These are phyloP conservation scores for Leptodactylus fallax DNA, from an alignment of 2,797 vertebrate species.

Conservation along the genomic window DNA sequence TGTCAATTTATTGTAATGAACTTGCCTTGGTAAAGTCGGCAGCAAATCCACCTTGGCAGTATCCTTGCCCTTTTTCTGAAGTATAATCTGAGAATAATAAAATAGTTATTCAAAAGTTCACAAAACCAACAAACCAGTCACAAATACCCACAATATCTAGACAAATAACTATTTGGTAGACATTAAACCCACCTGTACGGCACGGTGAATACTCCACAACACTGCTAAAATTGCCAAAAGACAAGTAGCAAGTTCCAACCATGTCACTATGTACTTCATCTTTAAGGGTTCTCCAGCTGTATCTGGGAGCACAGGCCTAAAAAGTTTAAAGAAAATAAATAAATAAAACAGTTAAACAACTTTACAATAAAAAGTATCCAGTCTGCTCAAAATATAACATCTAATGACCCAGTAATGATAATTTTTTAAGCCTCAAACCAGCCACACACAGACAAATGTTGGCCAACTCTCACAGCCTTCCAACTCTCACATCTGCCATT, in stretches of 20 bases:
- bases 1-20: background rate
- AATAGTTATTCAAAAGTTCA: background rate
- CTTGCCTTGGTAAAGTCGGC: slow-evolving; percentile 91
- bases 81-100: slow-evolving; percentile 76
- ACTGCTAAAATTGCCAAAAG: slow-evolving; percentile 85
- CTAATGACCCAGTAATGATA: too few species aligned
- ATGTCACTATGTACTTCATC: slow-evolving; percentile 76
- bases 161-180: background rate
- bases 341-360: too few species aligned
- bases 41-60: slow-evolving; percentile 94
- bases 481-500: too few species aligned
- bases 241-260: slow-evolving; percentile 92
- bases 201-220: slow-evolving; percentile 93
- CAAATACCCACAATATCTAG: background rate
- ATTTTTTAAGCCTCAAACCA: too few species aligned
- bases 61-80: slow-evolving; percentile 80
- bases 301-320: slow-evolving; percentile 90
- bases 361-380: too few species aligned
- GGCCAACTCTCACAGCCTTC: too few species aligned
- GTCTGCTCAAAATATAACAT: too few species aligned
- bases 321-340: background rate
- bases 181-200: slow-evolving; percentile 82
- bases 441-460: too few species aligned
- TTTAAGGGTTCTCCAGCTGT: slow-evolving; percentile 86
- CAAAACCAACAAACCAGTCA: background rate